Evolutionary conservation across 2,888 invertebrate species (phyloP).

Genomic region (Cistogaster globosa): DNA sequence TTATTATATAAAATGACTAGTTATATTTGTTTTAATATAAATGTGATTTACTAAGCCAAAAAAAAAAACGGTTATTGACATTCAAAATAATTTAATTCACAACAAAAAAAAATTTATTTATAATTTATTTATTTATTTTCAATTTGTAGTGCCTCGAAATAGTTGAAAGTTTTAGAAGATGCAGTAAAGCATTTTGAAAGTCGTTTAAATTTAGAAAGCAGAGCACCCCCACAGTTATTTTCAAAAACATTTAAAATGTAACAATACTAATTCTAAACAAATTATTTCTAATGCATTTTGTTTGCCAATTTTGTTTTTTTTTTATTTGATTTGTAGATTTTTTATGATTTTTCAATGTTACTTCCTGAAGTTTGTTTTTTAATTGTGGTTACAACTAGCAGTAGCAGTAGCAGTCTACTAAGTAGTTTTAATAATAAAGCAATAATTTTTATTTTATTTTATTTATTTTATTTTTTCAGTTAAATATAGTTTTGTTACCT

Average conservation of each 20-base stretch:
- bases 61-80: constrained; percentile 61
- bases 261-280: constrained; percentile 38
- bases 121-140: not conserved
- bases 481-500: constrained; percentile 20
- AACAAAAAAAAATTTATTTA: not conserved
- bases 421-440: not conserved
- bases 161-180: not conserved
- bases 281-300: constrained; percentile 23
- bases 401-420: not conserved
- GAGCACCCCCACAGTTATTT: constrained; percentile 67
- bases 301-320: not conserved
- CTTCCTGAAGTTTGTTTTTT: constrained; percentile 48
- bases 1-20: not conserved
- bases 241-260: constrained; percentile 44
- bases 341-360: constrained; percentile 59
- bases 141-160: not conserved
- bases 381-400: constrained; percentile 27
- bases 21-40: not conserved
- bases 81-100: constrained; percentile 48
- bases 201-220: constrained; percentile 20
- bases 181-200: constrained; percentile 15
- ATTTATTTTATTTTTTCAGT: constrained; percentile 6
- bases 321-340: constrained; percentile 10
- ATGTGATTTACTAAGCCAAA: constrained; percentile 58
- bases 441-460: constrained; percentile 20